phyloP scores from a whole-genome alignment of 2,113 vertebrate genomes.

The Perca schrenkii region DNA sequence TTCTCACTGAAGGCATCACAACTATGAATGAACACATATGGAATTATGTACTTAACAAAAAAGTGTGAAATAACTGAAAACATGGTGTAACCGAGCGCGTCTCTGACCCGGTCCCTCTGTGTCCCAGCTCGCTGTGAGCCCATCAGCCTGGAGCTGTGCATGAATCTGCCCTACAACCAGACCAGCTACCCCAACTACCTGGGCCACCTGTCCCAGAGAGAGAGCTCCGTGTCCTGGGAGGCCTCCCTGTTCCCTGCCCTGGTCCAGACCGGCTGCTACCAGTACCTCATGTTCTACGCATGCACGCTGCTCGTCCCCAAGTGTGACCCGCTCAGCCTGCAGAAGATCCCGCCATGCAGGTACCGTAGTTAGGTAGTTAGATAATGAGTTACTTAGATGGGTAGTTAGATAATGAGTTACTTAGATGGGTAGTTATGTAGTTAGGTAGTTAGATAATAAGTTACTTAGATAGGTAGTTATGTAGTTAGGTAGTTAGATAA shows the following conservation, averaged over 20 bases:
- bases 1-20: too few species aligned
- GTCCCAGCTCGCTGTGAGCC: slow-evolving; percentile 87
- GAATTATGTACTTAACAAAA: too few species aligned
- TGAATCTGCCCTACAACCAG: slow-evolving; percentile 95
- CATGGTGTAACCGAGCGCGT: too few species aligned
- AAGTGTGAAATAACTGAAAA: too few species aligned
- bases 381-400: neutral
- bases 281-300: slow-evolving; percentile 98
- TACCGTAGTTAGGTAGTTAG: slow-evolving; percentile 39
- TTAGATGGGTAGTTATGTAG: neutral
- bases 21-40: too few species aligned
- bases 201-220: slow-evolving; percentile 93
- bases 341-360: slow-evolving; percentile 94
- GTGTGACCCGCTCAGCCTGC: slow-evolving; percentile 89
- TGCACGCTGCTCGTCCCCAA: slow-evolving; percentile 97
- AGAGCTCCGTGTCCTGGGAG: slow-evolving; percentile 96
- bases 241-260: slow-evolving; percentile 95
- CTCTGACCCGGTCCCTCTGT: neutral
- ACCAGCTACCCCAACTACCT: slow-evolving; percentile 94
- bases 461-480: too few species aligned
- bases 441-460: too few species aligned
- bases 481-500: too few species aligned
- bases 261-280: slow-evolving; percentile 97
- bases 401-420: neutral
- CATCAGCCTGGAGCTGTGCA: slow-evolving; percentile 94